Base-by-base conservation (phyloP, 2,888 invertebrate genomes). In the Myathropa florea region DNA sequence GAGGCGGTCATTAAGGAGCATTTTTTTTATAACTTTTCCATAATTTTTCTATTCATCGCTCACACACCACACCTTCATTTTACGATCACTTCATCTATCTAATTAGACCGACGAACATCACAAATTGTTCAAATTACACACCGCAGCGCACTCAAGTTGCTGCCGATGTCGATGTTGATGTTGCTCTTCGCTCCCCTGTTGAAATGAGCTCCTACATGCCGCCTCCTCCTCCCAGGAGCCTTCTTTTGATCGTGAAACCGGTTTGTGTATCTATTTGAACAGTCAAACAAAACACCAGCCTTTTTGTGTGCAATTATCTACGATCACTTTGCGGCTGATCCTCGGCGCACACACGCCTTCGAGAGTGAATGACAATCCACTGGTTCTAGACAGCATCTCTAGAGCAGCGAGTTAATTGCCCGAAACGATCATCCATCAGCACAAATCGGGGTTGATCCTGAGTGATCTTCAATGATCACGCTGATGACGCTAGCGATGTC, bases 381-480 rank as follows among this genome's bases (percentile, higher is more conserved):
- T 12, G 3, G 33, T 33, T 33, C 33, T 33, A 33, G 7, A 1
- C 12, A 33, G 10, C 1, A 14, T 30, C 53, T 75, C 59, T 18
- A 72, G 59, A 64, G 28, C 67, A 24, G n/a, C 39, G 63, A 70
- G 67, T 63, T 63, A 83, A 78, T 72, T 73, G 68, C 73, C 79
- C 70, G 59, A 53, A 79, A 73, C 53, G 23, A 60, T 75, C 68
- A 59, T 64, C 46, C 46, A 46, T 46, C 46, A 46, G 46, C 46
- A 6, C 23, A 53, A 24, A 64, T 46, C 21, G 14, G 76, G 67
- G 46, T 53, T 55, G 73, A 79, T 79, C 75, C 68, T 63, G 72
- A 72, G 76, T 70, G 76, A 84, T 80, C 71, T 76, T 14, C 12
- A 71, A 64, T 76, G 71, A 77, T 72, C 57, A 33, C 18, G 23